Evolutionary conservation across 2,797 vertebrate species (phyloP).

Genomic region (Spheniscus humboldti): DNA sequence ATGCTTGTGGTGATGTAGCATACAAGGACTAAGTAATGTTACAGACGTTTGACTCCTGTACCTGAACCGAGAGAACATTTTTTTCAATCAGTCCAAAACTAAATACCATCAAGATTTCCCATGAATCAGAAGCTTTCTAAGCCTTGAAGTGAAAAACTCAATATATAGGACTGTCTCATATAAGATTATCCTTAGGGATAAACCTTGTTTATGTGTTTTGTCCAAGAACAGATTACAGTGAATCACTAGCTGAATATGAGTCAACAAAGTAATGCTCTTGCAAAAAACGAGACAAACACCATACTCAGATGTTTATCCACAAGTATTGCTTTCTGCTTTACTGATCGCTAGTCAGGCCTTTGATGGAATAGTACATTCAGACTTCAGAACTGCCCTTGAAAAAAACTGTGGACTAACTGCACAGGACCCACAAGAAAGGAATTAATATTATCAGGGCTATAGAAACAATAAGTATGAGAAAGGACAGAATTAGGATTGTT

Average conservation of each 20-base stretch:
- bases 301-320: slow-evolving; percentile 13
- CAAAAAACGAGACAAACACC: not conserved
- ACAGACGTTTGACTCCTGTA: not conserved
- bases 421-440: not conserved
- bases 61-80: not conserved
- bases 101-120: not conserved
- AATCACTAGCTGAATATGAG: slow-evolving; percentile 22
- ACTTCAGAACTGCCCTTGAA: not conserved
- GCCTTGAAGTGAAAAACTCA: not conserved
- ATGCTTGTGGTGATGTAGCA: not conserved
- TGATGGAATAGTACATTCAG: not conserved
- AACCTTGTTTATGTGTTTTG: slow-evolving; percentile 36
- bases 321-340: not conserved
- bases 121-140: not conserved
- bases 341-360: not conserved
- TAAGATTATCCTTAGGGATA: slow-evolving; percentile 38
- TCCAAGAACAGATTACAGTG: slow-evolving; percentile 40
- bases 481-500: not conserved
- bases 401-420: not conserved
- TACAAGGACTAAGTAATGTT: not conserved
- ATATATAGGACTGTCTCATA: not conserved
- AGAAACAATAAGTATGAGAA: not conserved
- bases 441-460: not conserved
- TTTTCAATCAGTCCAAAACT: not conserved
- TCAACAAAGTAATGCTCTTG: not conserved